Percentiles rank a stretch among this genome's conserved stretches.
These are phyloP conservation scores for Criorhina ranunculi DNA, from an alignment of 2,888 invertebrate species.

Conservation along the genomic window DNA sequence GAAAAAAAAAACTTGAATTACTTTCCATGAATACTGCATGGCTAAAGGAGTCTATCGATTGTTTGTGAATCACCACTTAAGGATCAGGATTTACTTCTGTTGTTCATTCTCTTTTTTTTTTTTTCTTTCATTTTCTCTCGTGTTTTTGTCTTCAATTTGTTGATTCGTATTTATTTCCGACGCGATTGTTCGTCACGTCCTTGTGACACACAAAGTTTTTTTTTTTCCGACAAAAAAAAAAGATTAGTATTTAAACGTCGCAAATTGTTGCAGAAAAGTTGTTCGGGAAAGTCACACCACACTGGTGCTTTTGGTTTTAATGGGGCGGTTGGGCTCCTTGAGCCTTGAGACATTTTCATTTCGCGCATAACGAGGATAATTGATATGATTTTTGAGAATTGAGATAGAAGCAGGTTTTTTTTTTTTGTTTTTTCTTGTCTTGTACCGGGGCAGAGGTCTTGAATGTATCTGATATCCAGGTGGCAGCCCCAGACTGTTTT, in stretches of 20 bases:
- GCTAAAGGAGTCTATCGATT: slow-evolving; percentile 19
- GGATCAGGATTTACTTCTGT: slow-evolving; percentile 22
- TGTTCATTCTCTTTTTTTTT: not conserved
- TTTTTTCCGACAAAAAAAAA: slow-evolving; percentile 18
- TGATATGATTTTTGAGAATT: too few relatives aligned
- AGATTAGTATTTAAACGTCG: slow-evolving; percentile 54
- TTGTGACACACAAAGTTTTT: slow-evolving; percentile 42
- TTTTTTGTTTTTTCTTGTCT: too few relatives aligned
- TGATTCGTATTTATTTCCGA: slow-evolving; percentile 38
- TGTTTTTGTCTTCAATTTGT: slow-evolving; percentile 20
- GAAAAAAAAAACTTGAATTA: slow-evolving; percentile 2
- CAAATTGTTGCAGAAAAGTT: slow-evolving; percentile 45
- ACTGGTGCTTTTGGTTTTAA: too few relatives aligned
- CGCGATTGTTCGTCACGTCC: slow-evolving; percentile 46
- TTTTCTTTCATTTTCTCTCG: not conserved
- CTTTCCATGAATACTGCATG: slow-evolving; percentile 15
- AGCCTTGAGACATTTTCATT: too few relatives aligned
- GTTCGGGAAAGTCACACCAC: not conserved
- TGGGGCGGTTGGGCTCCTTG: too few relatives aligned
- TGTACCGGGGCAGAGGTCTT: too few relatives aligned
- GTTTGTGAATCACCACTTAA: slow-evolving; percentile 31
- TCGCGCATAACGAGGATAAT: too few relatives aligned
- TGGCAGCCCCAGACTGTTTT: too few relatives aligned
- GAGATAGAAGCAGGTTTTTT: too few relatives aligned
- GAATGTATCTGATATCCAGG: too few relatives aligned